Evolutionary conservation across 2,113 vertebrate genomes (phyloP).

Genomic region (Pampusana beccarii): DNA sequence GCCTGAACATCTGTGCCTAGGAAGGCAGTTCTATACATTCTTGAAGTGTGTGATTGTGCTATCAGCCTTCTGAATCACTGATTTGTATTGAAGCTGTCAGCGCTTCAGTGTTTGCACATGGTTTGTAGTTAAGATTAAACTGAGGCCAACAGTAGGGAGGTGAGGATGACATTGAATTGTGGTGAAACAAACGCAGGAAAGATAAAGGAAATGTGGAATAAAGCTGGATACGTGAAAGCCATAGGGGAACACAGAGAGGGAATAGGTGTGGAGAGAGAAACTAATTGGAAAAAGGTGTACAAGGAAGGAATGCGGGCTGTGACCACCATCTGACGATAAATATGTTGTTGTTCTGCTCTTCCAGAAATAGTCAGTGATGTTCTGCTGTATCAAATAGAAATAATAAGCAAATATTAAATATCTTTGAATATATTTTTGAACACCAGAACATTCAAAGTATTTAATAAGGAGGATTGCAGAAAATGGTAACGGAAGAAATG

Average conservation of each 20-base stretch:
- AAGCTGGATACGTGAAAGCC: neutral
- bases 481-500: neutral
- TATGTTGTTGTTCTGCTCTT: neutral
- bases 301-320: neutral
- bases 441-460: neutral
- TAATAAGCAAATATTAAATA: neutral
- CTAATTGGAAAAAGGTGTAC: slow-evolving; percentile 12
- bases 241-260: neutral
- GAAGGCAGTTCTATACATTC: neutral
- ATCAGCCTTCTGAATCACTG: neutral
- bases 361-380: neutral
- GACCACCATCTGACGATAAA: neutral
- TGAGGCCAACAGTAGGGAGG: neutral
- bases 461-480: neutral
- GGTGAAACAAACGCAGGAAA: slow-evolving; percentile 14
- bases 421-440: neutral
- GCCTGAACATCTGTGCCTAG: neutral
- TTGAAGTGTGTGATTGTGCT: neutral
- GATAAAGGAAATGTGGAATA: neutral
- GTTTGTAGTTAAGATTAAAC: neutral
- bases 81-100: slow-evolving; percentile 23
- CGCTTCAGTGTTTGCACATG: slow-evolving; percentile 16
- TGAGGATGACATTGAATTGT: slow-evolving; percentile 13
- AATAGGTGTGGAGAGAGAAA: neutral
- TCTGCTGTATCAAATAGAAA: neutral